Evolutionary conservation across 2,888 invertebrate genomes (phyloP).

Genomic region (Drepana falcataria): DNA sequence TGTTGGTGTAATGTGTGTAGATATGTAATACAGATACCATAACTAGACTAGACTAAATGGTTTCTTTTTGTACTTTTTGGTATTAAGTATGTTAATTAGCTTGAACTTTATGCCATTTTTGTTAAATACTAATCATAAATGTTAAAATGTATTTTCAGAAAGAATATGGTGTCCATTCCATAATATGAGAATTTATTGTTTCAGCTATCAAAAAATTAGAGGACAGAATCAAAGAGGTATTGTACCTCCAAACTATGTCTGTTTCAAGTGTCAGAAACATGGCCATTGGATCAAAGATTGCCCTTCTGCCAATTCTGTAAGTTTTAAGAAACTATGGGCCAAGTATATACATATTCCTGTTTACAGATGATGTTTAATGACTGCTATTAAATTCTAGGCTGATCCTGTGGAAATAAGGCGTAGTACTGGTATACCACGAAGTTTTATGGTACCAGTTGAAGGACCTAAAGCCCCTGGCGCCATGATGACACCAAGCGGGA

Average conservation of each 20-base stretch:
- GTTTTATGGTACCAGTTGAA: conserved; percentile 96
- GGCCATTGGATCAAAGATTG: conserved; percentile 99
- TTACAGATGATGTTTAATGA: neutral
- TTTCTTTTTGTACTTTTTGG: too few relatives aligned
- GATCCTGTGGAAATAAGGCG: conserved; percentile 90
- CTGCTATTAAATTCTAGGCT: conserved; percentile 41
- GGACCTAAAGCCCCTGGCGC: conserved; percentile 93
- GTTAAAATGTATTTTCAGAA: too few relatives aligned
- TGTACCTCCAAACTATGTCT: conserved; percentile 94
- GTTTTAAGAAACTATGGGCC: conserved; percentile 11
- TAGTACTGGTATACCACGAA: conserved; percentile 97
- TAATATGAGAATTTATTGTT: conserved; percentile 33
- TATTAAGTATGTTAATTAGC: too few relatives aligned
- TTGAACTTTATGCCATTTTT: too few relatives aligned
- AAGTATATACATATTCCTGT: neutral
- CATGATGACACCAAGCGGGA: conserved; percentile 92
- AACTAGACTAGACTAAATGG: too few relatives aligned
- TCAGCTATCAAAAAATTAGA: conserved; percentile 92
- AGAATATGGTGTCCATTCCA: too few relatives aligned
- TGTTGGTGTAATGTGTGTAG: neutral
- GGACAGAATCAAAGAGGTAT: conserved; percentile 93
- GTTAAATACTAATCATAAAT: too few relatives aligned
- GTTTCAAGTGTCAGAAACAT: conserved; percentile 95
- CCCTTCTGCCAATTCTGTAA: conserved; percentile 81
- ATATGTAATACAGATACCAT: neutral